Evolutionary conservation across 2,888 invertebrate genomes (phyloP).

Genomic region (Archips xylosteana): DNA sequence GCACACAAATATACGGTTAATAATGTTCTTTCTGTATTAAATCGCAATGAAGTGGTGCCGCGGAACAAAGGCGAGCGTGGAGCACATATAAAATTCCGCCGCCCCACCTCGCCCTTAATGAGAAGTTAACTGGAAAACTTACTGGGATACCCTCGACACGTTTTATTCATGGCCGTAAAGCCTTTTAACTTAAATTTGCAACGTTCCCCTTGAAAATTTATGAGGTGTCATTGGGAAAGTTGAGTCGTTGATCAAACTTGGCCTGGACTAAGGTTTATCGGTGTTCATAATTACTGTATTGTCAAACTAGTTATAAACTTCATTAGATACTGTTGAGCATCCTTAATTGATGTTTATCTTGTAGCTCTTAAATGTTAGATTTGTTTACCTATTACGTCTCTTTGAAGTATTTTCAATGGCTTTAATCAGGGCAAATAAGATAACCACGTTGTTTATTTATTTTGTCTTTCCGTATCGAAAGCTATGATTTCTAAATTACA

Average conservation of each 20-base stretch:
- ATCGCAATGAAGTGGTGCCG: conserved; percentile 18
- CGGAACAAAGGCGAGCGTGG: conserved; percentile 29
- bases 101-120: conserved; percentile 56
- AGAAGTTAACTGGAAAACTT: conserved; percentile 68
- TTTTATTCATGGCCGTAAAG: conserved; percentile 68
- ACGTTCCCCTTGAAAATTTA: conserved; percentile 63
- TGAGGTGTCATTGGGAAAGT: conserved; percentile 70
- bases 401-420: conserved; percentile 26
- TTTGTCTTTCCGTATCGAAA: conserved; percentile 6
- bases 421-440: conserved; percentile 19
- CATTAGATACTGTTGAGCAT: conserved; percentile 1
- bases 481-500: not conserved
- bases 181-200: conserved; percentile 66
- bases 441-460: conserved; percentile 18
- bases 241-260: conserved; percentile 69
- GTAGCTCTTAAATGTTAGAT: not conserved
- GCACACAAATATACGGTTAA: conserved; percentile 28
- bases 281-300: conserved; percentile 49
- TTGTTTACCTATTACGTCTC: conserved; percentile 24
- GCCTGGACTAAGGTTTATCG: conserved; percentile 60
- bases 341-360: not conserved
- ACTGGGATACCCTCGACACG: conserved; percentile 64
- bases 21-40: conserved; percentile 40
- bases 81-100: conserved; percentile 47
- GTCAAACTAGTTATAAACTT: conserved; percentile 10